Evolutionary conservation across 2,797 vertebrate species (phyloP).

Genomic region (Threskiornis aethiopicus): DNA sequence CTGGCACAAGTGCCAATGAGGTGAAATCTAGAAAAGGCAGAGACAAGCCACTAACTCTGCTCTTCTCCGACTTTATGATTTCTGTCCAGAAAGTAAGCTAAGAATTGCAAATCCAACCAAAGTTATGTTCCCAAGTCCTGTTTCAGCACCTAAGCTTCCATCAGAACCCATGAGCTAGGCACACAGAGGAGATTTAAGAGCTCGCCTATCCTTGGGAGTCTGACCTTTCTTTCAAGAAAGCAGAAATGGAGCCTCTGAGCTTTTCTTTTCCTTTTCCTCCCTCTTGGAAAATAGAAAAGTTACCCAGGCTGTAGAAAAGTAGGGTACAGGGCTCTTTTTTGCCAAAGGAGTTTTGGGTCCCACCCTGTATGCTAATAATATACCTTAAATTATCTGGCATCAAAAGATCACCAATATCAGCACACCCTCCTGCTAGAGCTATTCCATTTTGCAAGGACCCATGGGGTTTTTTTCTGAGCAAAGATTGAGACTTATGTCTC

Average conservation of each 20-base stretch:
- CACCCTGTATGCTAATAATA: neutral
- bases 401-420: neutral
- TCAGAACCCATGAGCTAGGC: neutral
- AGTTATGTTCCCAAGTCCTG: neutral
- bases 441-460: neutral
- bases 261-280: neutral
- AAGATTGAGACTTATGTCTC: neutral
- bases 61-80: neutral
- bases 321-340: neutral
- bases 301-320: neutral
- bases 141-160: neutral
- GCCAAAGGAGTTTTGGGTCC: neutral
- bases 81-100: neutral
- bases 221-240: neutral
- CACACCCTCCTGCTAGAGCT: neutral
- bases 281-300: neutral
- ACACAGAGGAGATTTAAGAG: neutral
- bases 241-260: neutral
- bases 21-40: neutral
- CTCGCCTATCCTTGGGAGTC: neutral
- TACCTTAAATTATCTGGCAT: neutral
- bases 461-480: neutral
- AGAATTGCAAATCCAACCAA: neutral
- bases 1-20: neutral
- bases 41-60: neutral